These are phyloP conservation scores for Cathartes aura DNA, from an alignment of 2,113 vertebrate genomes.

Conservation along the genomic window DNA sequence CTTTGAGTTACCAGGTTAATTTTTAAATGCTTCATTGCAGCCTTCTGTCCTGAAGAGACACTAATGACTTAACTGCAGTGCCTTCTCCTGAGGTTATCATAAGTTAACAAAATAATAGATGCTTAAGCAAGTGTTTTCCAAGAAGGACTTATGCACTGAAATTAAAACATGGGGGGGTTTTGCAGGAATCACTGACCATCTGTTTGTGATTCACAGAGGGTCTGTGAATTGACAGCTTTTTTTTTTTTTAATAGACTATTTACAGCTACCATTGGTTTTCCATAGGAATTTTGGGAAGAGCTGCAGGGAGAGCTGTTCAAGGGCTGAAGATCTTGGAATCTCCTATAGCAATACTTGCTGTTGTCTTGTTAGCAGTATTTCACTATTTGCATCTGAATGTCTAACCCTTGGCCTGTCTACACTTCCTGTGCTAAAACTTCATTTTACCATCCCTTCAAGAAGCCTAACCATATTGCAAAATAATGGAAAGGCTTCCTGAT, in stretches of 20 bases:
- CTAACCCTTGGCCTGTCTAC: background rate
- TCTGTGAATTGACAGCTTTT: background rate
- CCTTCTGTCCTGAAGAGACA: background rate
- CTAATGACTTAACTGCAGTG: background rate
- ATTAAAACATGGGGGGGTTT: accelerated
- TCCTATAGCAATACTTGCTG: background rate
- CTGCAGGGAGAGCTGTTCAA: background rate
- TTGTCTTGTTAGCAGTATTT: background rate
- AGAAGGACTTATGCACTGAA: background rate
- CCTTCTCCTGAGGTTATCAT: background rate
- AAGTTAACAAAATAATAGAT: background rate
- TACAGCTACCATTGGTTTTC: background rate
- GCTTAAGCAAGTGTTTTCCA: background rate
- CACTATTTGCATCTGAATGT: background rate
- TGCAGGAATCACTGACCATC: background rate
- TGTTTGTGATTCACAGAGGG: background rate
- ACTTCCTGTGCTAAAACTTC: background rate
- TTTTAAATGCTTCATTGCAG: background rate
- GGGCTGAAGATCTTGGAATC: background rate
- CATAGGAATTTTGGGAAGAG: background rate
- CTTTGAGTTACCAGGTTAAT: slow-evolving; percentile 52
- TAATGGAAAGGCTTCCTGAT: background rate
- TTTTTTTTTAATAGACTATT: background rate
- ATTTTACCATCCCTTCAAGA: background rate
- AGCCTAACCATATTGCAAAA: background rate